phyloP scores from a whole-genome alignment of 2,797 vertebrate genomes.

The Poeciliopsis turneri region DNA sequence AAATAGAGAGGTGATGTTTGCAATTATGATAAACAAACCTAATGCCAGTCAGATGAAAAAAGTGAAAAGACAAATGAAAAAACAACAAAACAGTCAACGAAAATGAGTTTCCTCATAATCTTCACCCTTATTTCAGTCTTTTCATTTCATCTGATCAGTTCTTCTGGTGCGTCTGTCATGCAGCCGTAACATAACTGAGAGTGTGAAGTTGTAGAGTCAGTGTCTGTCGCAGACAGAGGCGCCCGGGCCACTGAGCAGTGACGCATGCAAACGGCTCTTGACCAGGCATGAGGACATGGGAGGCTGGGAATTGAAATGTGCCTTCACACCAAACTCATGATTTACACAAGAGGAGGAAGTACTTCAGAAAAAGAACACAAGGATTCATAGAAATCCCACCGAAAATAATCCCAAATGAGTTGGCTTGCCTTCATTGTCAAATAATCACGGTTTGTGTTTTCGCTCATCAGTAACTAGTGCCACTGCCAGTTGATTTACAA shows the following conservation, averaged over 20 bases:
- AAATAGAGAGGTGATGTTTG: not conserved
- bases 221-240: not conserved
- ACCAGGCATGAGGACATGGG: not conserved
- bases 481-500: not conserved
- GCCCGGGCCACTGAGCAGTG: not conserved
- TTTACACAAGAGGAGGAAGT: not conserved
- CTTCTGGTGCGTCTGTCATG: not conserved
- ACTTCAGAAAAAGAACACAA: not conserved
- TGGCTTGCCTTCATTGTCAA: slow-evolving; percentile 6
- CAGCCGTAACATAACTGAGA: not conserved
- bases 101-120: not conserved
- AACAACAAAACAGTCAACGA: not conserved
- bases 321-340: not conserved
- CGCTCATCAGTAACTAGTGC: not conserved
- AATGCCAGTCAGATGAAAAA: not conserved
- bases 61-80: not conserved
- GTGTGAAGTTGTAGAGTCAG: not conserved
- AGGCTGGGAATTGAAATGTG: not conserved
- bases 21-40: not conserved
- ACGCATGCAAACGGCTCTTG: not conserved
- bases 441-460: not conserved
- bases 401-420: not conserved
- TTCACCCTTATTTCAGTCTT: not conserved
- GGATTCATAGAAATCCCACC: not conserved
- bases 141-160: not conserved